A percentile compares a stretch with the other conserved stretches of the same genome.
Conservation (phyloP, 1,140 invertebrate genomes). For the Artemia franciscana region DNA sequence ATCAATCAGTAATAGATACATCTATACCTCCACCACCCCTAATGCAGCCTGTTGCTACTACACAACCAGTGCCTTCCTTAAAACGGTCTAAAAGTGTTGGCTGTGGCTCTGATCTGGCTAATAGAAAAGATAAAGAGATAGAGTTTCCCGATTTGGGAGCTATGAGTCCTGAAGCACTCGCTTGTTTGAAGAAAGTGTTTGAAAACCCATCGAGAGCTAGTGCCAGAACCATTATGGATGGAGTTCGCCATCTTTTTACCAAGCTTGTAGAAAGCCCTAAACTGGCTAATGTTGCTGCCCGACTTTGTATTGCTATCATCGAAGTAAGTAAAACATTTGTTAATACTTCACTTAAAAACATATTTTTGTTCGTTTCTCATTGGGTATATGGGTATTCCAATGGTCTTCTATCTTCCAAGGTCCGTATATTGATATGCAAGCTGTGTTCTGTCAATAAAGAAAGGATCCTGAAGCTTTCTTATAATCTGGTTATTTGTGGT, state of each 20-base stretch:
- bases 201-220: constrained; percentile 50
- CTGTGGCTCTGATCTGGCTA: constrained; percentile 21
- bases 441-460: too few relatives aligned
- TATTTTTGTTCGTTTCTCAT: too few relatives aligned
- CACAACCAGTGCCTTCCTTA: constrained; percentile 16
- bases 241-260: constrained; percentile 50
- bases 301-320: constrained; percentile 56
- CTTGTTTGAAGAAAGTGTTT: constrained; percentile 30
- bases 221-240: constrained; percentile 52
- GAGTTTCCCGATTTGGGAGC: constrained; percentile 44
- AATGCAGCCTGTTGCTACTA: constrained; percentile 4
- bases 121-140: constrained; percentile 11
- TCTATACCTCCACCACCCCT: not conserved
- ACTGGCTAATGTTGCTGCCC: constrained; percentile 50
- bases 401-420: too few relatives aligned
- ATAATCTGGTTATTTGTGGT: too few relatives aligned
- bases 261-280: constrained; percentile 48
- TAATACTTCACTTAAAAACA: too few relatives aligned
- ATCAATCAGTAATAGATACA: not conserved
- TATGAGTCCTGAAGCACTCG: constrained; percentile 42
- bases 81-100: constrained; percentile 59
- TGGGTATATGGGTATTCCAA: too few relatives aligned
- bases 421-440: too few relatives aligned
- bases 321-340: too few relatives aligned
- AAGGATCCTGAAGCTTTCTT: too few relatives aligned